Conservation (phyloP, 2,888 invertebrate genomes). For the Zaprionus obscuricornis region DNA sequence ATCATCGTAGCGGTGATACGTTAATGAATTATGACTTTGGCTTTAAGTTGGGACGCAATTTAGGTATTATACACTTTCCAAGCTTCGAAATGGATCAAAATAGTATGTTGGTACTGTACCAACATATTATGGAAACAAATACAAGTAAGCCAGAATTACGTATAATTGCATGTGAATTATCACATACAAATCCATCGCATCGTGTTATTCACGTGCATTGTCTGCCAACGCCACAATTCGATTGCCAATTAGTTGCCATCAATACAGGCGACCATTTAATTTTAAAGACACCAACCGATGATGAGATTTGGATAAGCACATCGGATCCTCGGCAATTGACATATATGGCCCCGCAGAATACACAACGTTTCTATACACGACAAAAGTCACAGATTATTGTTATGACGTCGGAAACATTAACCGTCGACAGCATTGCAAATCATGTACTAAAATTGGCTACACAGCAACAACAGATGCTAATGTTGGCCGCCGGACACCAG, state of each 20-base stretch:
- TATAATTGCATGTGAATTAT: constrained; percentile 79
- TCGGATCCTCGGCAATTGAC: constrained; percentile 75
- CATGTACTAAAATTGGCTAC: constrained; percentile 77
- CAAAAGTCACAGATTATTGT: constrained; percentile 78
- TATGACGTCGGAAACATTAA: constrained; percentile 64
- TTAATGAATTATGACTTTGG: constrained; percentile 82
- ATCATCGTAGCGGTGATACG: constrained; percentile 82
- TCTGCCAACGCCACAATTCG: constrained; percentile 74
- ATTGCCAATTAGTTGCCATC: constrained; percentile 59
- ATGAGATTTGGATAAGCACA: constrained; percentile 80
- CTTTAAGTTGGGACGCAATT: constrained; percentile 74
- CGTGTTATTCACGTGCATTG: constrained; percentile 71
- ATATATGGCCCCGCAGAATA: constrained; percentile 58
- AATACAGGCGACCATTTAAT: constrained; percentile 80
- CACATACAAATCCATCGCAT: constrained; percentile 77
- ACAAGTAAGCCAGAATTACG: constrained; percentile 65
- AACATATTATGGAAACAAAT: constrained; percentile 47
- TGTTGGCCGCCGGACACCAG: not conserved
- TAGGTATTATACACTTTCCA: constrained; percentile 80
- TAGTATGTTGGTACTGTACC: constrained; percentile 73
- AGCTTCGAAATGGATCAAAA: constrained; percentile 79
- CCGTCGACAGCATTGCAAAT: constrained; percentile 78
- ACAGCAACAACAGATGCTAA: constrained; percentile 36
- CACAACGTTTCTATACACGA: constrained; percentile 74
- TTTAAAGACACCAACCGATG: constrained; percentile 62